phyloP scores from a whole-genome alignment of 2,888 invertebrate genomes.

The Conops quadrifasciatus region DNA sequence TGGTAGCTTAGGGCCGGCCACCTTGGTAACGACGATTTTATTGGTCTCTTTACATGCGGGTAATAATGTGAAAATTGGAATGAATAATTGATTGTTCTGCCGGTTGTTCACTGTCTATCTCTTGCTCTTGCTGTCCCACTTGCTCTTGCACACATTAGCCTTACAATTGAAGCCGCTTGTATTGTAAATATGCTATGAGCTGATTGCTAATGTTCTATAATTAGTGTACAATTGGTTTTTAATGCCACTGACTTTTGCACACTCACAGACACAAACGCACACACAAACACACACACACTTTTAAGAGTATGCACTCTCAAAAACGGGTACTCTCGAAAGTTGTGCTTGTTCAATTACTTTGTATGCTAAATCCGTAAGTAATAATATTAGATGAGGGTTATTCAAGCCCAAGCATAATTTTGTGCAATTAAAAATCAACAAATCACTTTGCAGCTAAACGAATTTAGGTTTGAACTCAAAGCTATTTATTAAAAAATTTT shows the following conservation, averaged over 20 bases:
- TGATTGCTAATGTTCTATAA: neutral
- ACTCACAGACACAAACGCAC: neutral
- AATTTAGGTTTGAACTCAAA: too few species aligned
- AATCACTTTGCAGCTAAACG: too few species aligned
- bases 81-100: neutral
- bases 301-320: neutral
- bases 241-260: neutral
- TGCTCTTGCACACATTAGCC: too few species aligned
- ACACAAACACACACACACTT: neutral
- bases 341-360: neutral
- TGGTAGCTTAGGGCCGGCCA: neutral
- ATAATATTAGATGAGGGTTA: too few species aligned
- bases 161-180: too few species aligned
- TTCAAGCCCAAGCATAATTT: too few species aligned
- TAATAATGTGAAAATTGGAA: slow-evolving; percentile 14
- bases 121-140: too few species aligned
- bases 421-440: too few species aligned
- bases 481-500: too few species aligned
- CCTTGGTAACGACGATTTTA: neutral
- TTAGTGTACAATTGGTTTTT: neutral
- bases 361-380: neutral
- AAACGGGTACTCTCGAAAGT: neutral
- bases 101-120: too few species aligned
- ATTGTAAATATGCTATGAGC: neutral
- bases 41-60: neutral